Evolutionary conservation across 2,113 vertebrate genomes (phyloP), one percentile per base, ranked within the genome.

Genomic region (Phrynocephalus versicolor): DNA sequence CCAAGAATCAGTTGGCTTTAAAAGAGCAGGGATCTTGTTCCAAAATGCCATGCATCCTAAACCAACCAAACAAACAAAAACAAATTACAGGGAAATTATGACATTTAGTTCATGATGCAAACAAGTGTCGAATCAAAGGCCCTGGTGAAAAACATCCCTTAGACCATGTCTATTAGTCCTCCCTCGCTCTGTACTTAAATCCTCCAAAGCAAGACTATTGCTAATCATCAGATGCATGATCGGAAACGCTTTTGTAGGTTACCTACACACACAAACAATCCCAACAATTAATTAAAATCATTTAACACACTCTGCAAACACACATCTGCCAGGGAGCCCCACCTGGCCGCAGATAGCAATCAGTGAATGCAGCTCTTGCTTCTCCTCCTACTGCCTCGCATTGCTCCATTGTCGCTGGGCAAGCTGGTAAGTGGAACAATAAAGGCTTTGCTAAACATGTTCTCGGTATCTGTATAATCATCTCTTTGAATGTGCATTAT

Each of bases 401-500:
- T 94, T 95, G 93, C 92, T 85, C 89, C 88, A 90, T 72, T 85
- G 84, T 90, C 83, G 78, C 89, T 76, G 80, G 88, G 91, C 87
- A 91, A 92, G 84, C 93, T 92, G 91, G 88, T 89, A 82, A 89
- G 79, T 39, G 60, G 88, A 62, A 92, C 92, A 92, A 93, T 41
- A 83, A 91, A 90, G 87, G 81, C 81, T 94, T 93, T 90, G 90
- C 87, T 94, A 93, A 94, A 91, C 91, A 90, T 45, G 30, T 93
- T 85, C 88, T 86, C 62, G 87, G 85, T 93, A 94, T 93, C 91
- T 89, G 86, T 81, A 82, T 94, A 93, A 95, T 95, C 94, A 95
- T 95, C 94, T 93, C 79, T 81, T 90, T 85, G 90, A 94, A 90
- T 93, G 86, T 91, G 84, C 93, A 92, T 94, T 89, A 95, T 94